Evolutionary conservation across 64 coral and sea anemone genomes (phyloP).

Genomic region (Orbicella faveolata): DNA sequence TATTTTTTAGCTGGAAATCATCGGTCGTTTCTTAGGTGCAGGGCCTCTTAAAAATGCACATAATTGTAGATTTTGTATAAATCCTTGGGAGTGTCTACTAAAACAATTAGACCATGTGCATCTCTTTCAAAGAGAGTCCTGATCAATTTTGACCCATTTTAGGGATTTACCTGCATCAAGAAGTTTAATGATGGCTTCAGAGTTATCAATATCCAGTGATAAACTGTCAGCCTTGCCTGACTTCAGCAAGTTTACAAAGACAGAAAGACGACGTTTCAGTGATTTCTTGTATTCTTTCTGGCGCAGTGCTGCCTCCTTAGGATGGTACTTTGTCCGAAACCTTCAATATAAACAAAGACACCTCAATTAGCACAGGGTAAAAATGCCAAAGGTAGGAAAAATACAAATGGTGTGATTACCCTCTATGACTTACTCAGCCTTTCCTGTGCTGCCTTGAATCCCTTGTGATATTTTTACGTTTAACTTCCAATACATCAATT

Average conservation of each 20-base stretch:
- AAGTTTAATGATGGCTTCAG: constrained; percentile 89
- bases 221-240: constrained; percentile 66
- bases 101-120: too few relatives aligned
- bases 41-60: too few relatives aligned
- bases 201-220: constrained; percentile 77
- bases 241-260: constrained; percentile 79
- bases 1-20: too few relatives aligned
- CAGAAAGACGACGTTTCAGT: constrained; percentile 62
- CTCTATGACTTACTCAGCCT: constrained; percentile 15
- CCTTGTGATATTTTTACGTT: constrained; percentile 31
- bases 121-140: too few relatives aligned
- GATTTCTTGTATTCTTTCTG: constrained; percentile 81
- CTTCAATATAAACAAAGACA: constrained; percentile 38
- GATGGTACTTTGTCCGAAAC: constrained; percentile 91
- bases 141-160: not conserved
- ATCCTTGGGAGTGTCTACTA: too few relatives aligned
- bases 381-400: not conserved
- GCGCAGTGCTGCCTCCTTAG: constrained; percentile 62
- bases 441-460: constrained; percentile 12
- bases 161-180: constrained; percentile 84
- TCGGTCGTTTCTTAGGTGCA: too few relatives aligned
- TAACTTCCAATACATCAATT: constrained; percentile 14
- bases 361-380: not conserved
- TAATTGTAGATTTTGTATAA: too few relatives aligned
- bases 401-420: constrained; percentile 18